Percentiles rank a stretch among this genome's conserved stretches.
Evolutionary conservation across 2,888 invertebrate species (phyloP).

Genomic region (Argyra leucocephala): DNA sequence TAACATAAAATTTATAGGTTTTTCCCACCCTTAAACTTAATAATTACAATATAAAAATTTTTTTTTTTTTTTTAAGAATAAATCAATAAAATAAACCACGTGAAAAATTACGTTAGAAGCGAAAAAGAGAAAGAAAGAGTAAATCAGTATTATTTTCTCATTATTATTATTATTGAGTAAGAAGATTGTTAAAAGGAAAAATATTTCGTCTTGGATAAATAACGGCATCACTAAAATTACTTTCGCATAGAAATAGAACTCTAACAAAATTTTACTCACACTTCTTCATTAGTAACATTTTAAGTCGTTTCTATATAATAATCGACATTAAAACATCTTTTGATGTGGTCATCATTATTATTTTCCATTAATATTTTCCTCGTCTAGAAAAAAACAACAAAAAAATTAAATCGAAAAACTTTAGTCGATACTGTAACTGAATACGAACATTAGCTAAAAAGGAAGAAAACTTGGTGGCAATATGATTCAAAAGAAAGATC

Average conservation of each 20-base stretch:
- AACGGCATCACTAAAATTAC: background rate
- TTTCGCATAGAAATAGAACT: no score
- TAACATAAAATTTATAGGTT: conserved; percentile 4
- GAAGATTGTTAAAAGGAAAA: background rate
- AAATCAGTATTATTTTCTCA: no score
- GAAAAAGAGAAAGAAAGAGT: background rate
- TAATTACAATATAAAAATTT: background rate
- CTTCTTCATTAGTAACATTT: no score
- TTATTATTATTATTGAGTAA: background rate
- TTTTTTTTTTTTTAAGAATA: background rate
- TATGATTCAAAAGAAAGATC: no score
- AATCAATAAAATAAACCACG: conserved; percentile 1
- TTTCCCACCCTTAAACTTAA: background rate
- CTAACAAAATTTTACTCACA: no score
- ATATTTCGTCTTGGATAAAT: background rate
- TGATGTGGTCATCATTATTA: conserved; percentile 6
- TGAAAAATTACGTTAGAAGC: background rate
- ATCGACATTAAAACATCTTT: conserved; percentile 1
- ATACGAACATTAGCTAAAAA: no score
- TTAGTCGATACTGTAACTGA: background rate
- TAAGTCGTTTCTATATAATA: no score
- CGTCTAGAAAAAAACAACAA: no score
- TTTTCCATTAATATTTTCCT: background rate
- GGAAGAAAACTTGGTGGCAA: background rate
- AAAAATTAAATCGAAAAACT: no score